Conservation (phyloP, 2,113 vertebrate genomes). For the Grammomys dolichurus region DNA sequence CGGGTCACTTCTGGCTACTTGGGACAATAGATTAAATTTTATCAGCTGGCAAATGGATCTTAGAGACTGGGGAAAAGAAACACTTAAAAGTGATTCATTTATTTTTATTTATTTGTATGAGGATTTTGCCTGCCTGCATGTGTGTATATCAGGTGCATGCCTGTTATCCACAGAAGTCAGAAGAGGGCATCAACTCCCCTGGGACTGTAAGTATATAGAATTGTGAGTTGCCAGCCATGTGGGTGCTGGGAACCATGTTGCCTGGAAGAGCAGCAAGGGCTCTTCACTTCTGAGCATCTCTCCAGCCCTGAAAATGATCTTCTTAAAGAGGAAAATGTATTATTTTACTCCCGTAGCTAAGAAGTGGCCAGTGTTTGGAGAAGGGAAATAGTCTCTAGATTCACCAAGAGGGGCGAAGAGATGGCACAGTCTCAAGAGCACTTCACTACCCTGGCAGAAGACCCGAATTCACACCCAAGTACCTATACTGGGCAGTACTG, state of each 20-base stretch:
- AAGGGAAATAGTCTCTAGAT: slow-evolving; percentile 65
- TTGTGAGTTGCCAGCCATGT: not conserved
- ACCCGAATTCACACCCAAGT: not conserved
- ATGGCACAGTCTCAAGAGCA: not conserved
- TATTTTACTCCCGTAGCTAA: slow-evolving; percentile 50
- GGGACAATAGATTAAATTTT: slow-evolving; percentile 66
- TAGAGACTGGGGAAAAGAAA: slow-evolving; percentile 45
- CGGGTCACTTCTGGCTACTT: slow-evolving; percentile 62
- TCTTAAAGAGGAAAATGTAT: slow-evolving; percentile 69
- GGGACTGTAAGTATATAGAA: not conserved
- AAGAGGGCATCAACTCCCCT: not conserved
- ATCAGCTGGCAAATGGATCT: slow-evolving; percentile 73
- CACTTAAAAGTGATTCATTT: not conserved
- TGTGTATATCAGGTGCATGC: not conserved
- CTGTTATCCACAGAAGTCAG: not conserved
- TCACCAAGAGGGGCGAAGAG: not conserved
- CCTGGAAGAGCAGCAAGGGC: not conserved
- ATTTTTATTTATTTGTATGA: not conserved
- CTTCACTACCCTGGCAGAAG: not conserved
- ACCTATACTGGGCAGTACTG: not conserved
- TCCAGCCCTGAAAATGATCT: slow-evolving; percentile 28
- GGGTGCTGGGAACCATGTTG: not conserved
- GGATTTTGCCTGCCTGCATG: not conserved
- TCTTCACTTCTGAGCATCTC: not conserved
- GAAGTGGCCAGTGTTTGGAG: slow-evolving; percentile 42